Conservation (phyloP, 1,140 invertebrate species). For the Calosoma granatense region DNA sequence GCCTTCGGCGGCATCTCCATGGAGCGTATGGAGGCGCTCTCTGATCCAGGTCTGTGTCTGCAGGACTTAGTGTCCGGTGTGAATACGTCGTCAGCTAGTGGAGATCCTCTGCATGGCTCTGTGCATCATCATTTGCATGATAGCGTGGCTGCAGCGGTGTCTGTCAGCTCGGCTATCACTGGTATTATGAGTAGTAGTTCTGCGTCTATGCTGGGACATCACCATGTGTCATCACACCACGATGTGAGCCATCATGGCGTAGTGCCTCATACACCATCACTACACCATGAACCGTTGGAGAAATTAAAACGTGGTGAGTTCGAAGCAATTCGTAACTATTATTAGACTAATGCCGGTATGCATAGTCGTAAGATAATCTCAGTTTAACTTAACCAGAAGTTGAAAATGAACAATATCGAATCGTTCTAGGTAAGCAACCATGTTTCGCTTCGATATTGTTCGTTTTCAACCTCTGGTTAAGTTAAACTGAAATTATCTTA, state of each 20-base stretch:
- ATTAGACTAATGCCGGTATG: no score
- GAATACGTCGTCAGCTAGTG: slow-evolving; percentile 35
- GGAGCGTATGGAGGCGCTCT: slow-evolving; percentile 49
- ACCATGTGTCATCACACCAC: slow-evolving; percentile 38
- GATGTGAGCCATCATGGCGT: slow-evolving; percentile 29
- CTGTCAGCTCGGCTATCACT: slow-evolving; percentile 53
- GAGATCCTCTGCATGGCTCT: slow-evolving; percentile 38
- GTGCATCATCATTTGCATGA: slow-evolving; percentile 50
- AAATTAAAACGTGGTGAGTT: slow-evolving; percentile 73
- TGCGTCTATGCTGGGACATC: slow-evolving; percentile 36
- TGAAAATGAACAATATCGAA: no score
- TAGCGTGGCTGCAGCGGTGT: slow-evolving; percentile 47
- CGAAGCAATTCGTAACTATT: no score
- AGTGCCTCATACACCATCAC: slow-evolving; percentile 40
- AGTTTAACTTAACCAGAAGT: no score
- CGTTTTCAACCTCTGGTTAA: no score
- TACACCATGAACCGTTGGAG: slow-evolving; percentile 67
- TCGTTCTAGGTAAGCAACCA: no score
- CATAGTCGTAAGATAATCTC: no score
- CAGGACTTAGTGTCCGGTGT: slow-evolving; percentile 55
- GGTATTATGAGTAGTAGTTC: slow-evolving; percentile 52
- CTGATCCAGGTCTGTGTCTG: slow-evolving; percentile 55
- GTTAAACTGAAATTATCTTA: no score
- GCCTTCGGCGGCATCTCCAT: slow-evolving; percentile 17
- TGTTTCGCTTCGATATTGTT: no score